phyloP scores from a whole-genome alignment of 2,888 invertebrate species.

The Mallateleia sp. region DNA sequence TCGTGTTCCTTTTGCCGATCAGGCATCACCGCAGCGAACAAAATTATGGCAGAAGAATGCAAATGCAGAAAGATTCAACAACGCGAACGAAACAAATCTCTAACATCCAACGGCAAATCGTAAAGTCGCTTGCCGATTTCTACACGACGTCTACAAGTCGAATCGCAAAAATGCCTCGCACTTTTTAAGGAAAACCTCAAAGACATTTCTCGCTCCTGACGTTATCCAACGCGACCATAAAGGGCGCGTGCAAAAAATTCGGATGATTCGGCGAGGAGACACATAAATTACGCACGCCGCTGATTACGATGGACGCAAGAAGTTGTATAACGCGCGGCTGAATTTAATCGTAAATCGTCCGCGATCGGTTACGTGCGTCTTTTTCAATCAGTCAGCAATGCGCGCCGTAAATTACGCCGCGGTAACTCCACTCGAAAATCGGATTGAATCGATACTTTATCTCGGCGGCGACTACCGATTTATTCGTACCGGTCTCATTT shows the following conservation, averaged over 20 bases:
- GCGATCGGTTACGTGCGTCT: conserved; percentile 16
- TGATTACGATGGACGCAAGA: conserved; percentile 29
- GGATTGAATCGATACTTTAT: background rate
- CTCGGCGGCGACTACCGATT: conserved; percentile 2
- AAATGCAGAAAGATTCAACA: too few species aligned
- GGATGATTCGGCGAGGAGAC: conserved; percentile 10
- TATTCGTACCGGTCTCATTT: conserved; percentile 5
- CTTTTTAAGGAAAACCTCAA: background rate
- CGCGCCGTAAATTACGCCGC: conserved; percentile 17
- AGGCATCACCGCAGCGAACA: too few species aligned
- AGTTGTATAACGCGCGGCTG: conserved; percentile 19
- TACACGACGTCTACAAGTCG: background rate
- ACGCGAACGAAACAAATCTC: too few species aligned
- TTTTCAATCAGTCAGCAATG: conserved; percentile 21
- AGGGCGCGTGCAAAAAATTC: conserved; percentile 15
- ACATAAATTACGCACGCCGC: conserved; percentile 1
- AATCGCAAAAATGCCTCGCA: background rate
- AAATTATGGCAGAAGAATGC: too few species aligned
- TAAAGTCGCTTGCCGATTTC: conserved; percentile 19
- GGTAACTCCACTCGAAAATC: background rate
- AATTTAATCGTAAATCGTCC: conserved; percentile 37
- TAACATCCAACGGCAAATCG: too few species aligned
- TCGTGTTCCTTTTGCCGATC: too few species aligned
- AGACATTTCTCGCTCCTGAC: background rate
- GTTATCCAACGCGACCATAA: conserved; percentile 15